Evolutionary conservation across 2,113 vertebrate genomes (phyloP).

Genomic region (Tragelaphus strepsiceros): DNA sequence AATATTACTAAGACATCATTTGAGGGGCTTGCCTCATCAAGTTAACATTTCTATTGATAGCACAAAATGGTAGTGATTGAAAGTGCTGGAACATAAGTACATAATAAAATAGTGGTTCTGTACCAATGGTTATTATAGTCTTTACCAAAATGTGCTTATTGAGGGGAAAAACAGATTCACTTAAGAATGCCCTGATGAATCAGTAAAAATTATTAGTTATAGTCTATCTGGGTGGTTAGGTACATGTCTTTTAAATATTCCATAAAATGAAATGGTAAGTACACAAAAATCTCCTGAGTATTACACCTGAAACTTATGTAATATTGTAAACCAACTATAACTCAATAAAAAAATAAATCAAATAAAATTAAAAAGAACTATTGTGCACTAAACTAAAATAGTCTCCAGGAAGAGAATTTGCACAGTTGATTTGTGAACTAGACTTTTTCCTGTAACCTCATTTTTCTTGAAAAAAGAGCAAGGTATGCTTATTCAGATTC

Average conservation of each 20-base stretch:
- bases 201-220: background rate
- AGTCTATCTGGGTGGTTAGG: background rate
- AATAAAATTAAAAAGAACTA: background rate
- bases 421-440: background rate
- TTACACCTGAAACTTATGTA: background rate
- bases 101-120: background rate
- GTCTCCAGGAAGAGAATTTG: background rate
- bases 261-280: background rate
- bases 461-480: conserved; percentile 22
- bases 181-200: background rate
- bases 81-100: background rate
- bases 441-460: background rate
- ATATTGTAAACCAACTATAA: background rate
- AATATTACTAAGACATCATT: background rate
- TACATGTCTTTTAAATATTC: background rate
- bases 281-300: background rate
- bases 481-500: background rate
- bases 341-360: background rate
- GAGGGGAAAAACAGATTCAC: background rate
- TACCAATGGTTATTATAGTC: background rate
- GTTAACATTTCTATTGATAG: background rate
- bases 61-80: background rate
- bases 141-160: background rate
- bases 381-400: background rate
- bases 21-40: background rate